Percentiles rank a stretch among this genome's conserved stretches.
Conservation (phyloP, 2,113 vertebrate species). For the Parus major region DNA sequence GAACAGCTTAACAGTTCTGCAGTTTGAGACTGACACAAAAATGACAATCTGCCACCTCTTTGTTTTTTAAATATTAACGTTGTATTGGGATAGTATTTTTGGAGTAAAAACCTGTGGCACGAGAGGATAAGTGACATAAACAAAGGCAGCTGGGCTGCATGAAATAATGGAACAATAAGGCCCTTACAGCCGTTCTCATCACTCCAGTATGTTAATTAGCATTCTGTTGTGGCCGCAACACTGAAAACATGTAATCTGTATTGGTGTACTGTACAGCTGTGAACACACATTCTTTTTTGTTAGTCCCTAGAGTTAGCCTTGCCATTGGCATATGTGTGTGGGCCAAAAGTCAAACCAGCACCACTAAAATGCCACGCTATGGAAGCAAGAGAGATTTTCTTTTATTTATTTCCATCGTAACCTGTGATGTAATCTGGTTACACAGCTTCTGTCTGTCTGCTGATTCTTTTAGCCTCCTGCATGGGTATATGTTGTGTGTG, state of each 20-base stretch:
- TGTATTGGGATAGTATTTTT: constrained; percentile 85
- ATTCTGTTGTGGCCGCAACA: constrained; percentile 86
- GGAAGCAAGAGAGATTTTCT: constrained; percentile 69
- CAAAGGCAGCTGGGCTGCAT: constrained; percentile 87
- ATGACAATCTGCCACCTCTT: constrained; percentile 87
- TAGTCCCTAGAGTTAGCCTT: constrained; percentile 82
- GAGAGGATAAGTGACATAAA: constrained; percentile 86
- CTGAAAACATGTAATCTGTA: constrained; percentile 88
- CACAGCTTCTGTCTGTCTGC: constrained; percentile 48
- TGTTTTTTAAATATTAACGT: constrained; percentile 88
- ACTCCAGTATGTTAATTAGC: constrained; percentile 88
- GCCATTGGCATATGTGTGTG: constrained; percentile 82
- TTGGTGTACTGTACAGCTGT: constrained; percentile 87
- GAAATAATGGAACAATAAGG: constrained; percentile 88
- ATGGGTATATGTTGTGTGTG: not conserved
- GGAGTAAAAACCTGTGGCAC: constrained; percentile 85
- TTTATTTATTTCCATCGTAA: constrained; percentile 62
- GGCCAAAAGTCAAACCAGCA: constrained; percentile 82
- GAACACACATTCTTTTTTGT: constrained; percentile 84
- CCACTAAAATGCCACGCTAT: constrained; percentile 71
- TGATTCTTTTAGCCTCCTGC: constrained; percentile 12
- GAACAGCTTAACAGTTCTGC: constrained; percentile 83
- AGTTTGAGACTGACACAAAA: constrained; percentile 82
- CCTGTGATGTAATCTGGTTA: constrained; percentile 69
- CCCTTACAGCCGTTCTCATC: constrained; percentile 82